phyloP scores from a whole-genome alignment of 1,140 invertebrate species.

The Drosophila sulfurigaster region DNA sequence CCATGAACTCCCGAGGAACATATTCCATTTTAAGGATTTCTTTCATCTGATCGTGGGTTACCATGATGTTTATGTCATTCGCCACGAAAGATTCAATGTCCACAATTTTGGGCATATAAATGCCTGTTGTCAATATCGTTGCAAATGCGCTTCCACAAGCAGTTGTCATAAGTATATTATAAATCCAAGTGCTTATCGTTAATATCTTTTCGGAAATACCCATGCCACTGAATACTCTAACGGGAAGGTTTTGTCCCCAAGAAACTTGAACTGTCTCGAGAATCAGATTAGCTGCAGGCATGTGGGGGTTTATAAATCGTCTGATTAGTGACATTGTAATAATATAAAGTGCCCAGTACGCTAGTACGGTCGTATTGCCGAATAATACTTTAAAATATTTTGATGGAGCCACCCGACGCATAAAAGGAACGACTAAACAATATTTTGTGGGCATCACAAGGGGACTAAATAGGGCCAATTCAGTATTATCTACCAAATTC shows the following conservation, averaged over 20 bases:
- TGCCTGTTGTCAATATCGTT: background rate
- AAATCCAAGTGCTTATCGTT: background rate
- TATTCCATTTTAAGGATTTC: background rate
- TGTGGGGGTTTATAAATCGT: background rate
- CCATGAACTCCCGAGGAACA: background rate
- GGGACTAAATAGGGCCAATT: background rate
- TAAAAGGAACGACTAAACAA: background rate
- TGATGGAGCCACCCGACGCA: background rate
- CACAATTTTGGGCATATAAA: background rate
- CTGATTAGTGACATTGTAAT: background rate
- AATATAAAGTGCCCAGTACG: background rate
- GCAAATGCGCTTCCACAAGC: background rate
- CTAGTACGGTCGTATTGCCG: too few relatives aligned
- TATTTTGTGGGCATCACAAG: background rate
- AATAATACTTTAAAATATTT: background rate
- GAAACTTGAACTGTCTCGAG: background rate
- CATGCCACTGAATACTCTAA: background rate
- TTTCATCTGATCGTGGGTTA: too few relatives aligned
- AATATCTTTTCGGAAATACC: background rate
- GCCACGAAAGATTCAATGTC: background rate
- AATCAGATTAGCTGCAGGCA: background rate
- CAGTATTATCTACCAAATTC: background rate
- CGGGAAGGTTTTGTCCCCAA: background rate
- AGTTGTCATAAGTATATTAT: background rate
- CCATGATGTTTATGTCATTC: background rate